These are phyloP conservation scores for Neuroterus valhalla DNA, from an alignment of 1,140 invertebrate genomes.

Conservation along the genomic window DNA sequence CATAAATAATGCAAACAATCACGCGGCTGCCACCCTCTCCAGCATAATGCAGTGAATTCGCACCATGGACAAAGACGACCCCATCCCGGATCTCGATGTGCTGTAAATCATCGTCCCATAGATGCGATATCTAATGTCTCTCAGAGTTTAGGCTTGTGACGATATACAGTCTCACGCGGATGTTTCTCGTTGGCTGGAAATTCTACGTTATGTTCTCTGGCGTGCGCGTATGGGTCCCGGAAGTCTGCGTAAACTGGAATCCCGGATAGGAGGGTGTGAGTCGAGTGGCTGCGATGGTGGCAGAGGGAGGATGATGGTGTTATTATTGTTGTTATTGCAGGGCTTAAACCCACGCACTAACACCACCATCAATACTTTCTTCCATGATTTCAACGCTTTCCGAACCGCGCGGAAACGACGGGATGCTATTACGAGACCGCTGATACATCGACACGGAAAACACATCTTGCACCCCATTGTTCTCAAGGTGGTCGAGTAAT, in stretches of 20 bases:
- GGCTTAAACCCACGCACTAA: background rate
- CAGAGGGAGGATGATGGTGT: slow-evolving; percentile 44
- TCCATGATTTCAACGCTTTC: slow-evolving; percentile 32
- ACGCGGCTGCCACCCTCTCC: slow-evolving; percentile 50
- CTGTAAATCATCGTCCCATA: slow-evolving; percentile 61
- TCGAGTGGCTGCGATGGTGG: slow-evolving; percentile 48
- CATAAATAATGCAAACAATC: slow-evolving; percentile 70
- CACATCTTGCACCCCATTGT: background rate
- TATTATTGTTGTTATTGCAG: slow-evolving; percentile 35
- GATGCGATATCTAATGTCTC: slow-evolving; percentile 52
- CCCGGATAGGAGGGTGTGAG: slow-evolving; percentile 46
- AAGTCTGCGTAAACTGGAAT: slow-evolving; percentile 61
- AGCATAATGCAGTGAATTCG: slow-evolving; percentile 58
- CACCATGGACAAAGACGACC: slow-evolving; percentile 66
- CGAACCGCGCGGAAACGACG: slow-evolving; percentile 49
- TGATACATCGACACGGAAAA: slow-evolving; percentile 44
- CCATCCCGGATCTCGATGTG: slow-evolving; percentile 48
- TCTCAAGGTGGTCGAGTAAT: too few relatives aligned
- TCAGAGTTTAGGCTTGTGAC: slow-evolving; percentile 49
- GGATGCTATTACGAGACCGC: slow-evolving; percentile 53
- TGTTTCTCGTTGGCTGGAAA: slow-evolving; percentile 40
- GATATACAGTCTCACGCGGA: slow-evolving; percentile 44
- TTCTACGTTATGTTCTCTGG: slow-evolving; percentile 45
- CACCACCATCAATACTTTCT: slow-evolving; percentile 22
- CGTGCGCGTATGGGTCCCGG: slow-evolving; percentile 54